Base-by-base conservation (phyloP, 1,140 invertebrate genomes). In the Eriocheir sinensis region DNA sequence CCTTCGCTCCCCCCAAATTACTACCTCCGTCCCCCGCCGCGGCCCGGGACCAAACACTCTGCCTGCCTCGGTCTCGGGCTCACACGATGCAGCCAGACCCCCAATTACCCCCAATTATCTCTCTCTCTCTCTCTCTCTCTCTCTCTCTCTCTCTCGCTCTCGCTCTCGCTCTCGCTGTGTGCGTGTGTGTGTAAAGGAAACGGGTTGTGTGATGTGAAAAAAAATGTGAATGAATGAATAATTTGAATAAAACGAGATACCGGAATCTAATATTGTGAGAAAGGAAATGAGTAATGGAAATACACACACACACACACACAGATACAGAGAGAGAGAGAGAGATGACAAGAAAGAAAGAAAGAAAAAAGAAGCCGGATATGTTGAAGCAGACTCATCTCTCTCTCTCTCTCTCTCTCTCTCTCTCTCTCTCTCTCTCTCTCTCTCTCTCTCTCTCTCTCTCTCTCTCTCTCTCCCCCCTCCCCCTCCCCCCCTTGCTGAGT, bases 111-210 rank as follows among this genome's bases (percentile, higher is more conserved):
- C 44, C 44, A 48, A 48, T 48, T 48, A 48, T 4, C 60, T 12
- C 8, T 40, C 21, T 88, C 12, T 40, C 27, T 38, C 44, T 40
- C 85, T 88, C 38, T 88, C 85, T 72, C 85, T 88, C 38, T 36
- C 85, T 88, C 38, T 38, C 44, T 88, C 27, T 86, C 36, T 86
- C 40, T 88, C 32, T 88, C 32, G 12, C 85, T 36, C 85, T 88
- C 85, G 38, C 85, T 88, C 85, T 88, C 32, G 38, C 85, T 88
- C 40, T 86, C 83, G 32, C 83, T n/a, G n/a, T n/a, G n/a, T n/a
- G n/a, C n/a, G n/a, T n/a, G n/a, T n/a, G n/a, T n/a, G n/a, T n/a
- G n/a, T n/a, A n/a, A n/a, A n/a, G n/a, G n/a, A n/a, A n/a, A n/a
- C n/a, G n/a, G n/a, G n/a, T n/a, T n/a, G n/a, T n/a, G n/a, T n/a